A percentile compares a stretch with the other conserved stretches of the same genome.
phyloP scores from a whole-genome alignment of 2,797 vertebrate genomes.

The Nyctibius grandis region DNA sequence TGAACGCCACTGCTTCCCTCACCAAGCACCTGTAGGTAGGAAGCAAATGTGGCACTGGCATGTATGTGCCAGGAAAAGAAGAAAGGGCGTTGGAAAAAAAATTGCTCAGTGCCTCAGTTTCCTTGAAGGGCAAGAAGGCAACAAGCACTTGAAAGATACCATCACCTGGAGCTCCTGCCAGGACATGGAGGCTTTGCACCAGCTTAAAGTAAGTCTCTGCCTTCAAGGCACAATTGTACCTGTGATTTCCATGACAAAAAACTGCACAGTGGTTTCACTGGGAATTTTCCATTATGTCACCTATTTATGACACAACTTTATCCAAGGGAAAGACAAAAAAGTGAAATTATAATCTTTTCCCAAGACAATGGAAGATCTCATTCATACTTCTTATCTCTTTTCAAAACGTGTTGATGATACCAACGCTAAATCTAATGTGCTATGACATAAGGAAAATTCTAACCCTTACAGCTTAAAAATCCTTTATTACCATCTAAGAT shows the following conservation, averaged over 20 bases:
- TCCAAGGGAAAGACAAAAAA: neutral
- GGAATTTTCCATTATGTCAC: neutral
- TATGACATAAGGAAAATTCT: neutral
- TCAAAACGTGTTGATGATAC: conserved; percentile 5
- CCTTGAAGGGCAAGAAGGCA: neutral
- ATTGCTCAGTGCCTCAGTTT: neutral
- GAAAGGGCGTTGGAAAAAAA: neutral
- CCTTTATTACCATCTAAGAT: conserved; percentile 1
- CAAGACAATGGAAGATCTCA: neutral
- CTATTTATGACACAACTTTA: neutral
- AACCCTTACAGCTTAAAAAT: conserved; percentile 19
- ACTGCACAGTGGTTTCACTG: neutral
- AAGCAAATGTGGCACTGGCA: neutral
- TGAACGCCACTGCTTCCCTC: neutral
- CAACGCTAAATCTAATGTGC: conserved; percentile 1
- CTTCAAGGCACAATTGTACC: neutral
- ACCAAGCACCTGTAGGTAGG: neutral
- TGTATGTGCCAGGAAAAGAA: neutral
- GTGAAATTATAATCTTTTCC: neutral
- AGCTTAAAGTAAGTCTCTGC: neutral
- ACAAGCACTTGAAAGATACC: neutral
- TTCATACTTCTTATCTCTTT: neutral
- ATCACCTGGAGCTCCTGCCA: neutral
- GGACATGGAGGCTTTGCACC: neutral
- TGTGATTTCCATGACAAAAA: neutral